Base-by-base conservation (phyloP, 2,888 invertebrate species). In the Ormyrus thymus region DNA sequence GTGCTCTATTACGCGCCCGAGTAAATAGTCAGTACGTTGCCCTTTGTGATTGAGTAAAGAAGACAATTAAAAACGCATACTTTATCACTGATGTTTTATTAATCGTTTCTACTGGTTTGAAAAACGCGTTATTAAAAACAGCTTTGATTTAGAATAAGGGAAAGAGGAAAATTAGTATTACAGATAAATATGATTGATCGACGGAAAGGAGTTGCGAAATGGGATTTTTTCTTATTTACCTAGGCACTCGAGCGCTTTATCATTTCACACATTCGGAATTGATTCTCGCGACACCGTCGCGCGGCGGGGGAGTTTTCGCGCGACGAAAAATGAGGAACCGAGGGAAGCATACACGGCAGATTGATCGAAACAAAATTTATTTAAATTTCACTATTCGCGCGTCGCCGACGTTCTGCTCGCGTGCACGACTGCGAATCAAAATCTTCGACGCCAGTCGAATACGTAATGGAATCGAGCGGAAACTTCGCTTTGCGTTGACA, bases 361-460 rank as follows among this genome's bases (percentile, higher is more conserved):
- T 65, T 50, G 65, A 74, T 65, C 50, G 58, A 65, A 74, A 56
- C 56, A 74, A 65, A 65, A 74, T 74, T 74, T 74, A 56, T 74
- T 50, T 74, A 74, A 65, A 74, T 65, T 65, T 65, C 64, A 50
- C 65, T 65, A 65, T 65, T 58, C 64, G 15, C 65, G 50, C 45
- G 51, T 9, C 61, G 61, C 45, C 1, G 29, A 29, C 29, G 29
- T 29, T 29, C 29, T 29, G 55, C 58, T 9, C 4, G 3, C 69
- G 6, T 8, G 2, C 53, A 56, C 56, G 59, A 43, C 10, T 58
- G 8, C 29, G 29, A 29, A 29, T 29, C 29, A 1, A 29, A 29
- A 29, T 29, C 29, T 29, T 43, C 15, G 50, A 71, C 71, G 9
- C 59, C 15, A 8, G 6, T 61, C 51, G 71, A 71, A 71, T 71